These are phyloP conservation scores for Hirundichthys speculiger DNA, from an alignment of 2,113 vertebrate genomes.

Conservation along the genomic window DNA sequence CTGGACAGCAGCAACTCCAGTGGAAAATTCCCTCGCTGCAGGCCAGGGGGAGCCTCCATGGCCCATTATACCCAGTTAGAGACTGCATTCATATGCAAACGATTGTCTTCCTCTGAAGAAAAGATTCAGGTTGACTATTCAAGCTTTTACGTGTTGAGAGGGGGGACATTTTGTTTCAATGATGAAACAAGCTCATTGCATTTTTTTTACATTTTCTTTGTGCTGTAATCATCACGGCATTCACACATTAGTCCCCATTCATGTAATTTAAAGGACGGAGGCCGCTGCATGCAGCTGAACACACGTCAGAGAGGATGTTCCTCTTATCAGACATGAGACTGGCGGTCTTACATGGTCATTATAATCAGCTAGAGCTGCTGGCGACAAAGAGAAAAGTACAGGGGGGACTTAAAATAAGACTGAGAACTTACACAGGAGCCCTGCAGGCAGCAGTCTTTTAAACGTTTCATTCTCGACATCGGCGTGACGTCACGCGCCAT, in stretches of 20 bases:
- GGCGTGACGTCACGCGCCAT: too few relatives aligned
- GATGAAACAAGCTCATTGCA: constrained; percentile 4
- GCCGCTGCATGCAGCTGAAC: background rate
- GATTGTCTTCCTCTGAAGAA: background rate
- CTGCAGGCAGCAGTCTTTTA: too few relatives aligned
- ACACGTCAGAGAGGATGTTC: constrained; percentile 8
- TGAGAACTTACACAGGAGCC: too few relatives aligned
- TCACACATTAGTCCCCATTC: constrained; percentile 28
- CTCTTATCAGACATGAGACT: too few relatives aligned
- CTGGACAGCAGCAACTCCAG: constrained; percentile 50
- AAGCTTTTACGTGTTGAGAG: too few relatives aligned
- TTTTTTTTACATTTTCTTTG: constrained; percentile 5
- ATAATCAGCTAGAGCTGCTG: constrained; percentile 7
- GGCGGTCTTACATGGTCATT: constrained; percentile 16
- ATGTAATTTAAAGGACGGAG: background rate
- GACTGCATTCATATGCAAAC: constrained; percentile 4
- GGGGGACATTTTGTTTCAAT: constrained; percentile 10
- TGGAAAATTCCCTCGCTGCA: constrained; percentile 58
- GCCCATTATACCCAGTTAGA: background rate
- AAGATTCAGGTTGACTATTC: background rate
- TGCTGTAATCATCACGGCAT: constrained; percentile 31
- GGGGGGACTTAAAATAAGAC: too few relatives aligned
- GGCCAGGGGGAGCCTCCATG: constrained; percentile 14
- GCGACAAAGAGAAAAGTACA: too few relatives aligned
- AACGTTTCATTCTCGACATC: too few relatives aligned